Percentiles rank a stretch among this genome's conserved stretches.
These are phyloP conservation scores for Macrotis lagotis DNA, from an alignment of 2,113 vertebrate species.

Conservation along the genomic window DNA sequence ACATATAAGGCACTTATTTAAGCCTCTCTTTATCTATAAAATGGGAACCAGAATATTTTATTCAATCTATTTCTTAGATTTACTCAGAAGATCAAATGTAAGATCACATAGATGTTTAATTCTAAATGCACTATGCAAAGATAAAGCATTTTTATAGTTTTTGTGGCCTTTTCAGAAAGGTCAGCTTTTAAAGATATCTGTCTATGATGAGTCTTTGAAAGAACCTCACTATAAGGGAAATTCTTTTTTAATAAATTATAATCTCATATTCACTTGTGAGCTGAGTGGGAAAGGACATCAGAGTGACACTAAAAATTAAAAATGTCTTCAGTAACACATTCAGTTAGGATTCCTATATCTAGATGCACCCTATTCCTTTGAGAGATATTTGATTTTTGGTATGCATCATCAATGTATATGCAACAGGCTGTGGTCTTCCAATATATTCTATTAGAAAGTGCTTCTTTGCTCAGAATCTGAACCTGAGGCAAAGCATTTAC, in stretches of 20 bases:
- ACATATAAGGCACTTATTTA: background rate
- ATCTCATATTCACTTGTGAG: background rate
- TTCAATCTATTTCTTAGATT: background rate
- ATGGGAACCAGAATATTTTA: background rate
- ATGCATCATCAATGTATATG: background rate
- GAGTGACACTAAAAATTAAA: background rate
- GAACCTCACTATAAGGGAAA: background rate
- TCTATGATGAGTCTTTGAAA: background rate
- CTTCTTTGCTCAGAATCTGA: background rate
- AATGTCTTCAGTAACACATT: background rate
- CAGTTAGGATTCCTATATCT: background rate
- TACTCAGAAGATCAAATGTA: background rate
- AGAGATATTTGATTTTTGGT: background rate
- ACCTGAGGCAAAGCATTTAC: background rate
- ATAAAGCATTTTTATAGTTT: background rate
- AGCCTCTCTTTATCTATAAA: background rate
- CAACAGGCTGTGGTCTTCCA: background rate
- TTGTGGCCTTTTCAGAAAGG: background rate
- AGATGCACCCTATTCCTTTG: background rate
- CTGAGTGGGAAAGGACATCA: background rate
- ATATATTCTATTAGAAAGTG: background rate
- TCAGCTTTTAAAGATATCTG: background rate
- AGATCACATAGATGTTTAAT: background rate
- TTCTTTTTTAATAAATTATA: background rate
- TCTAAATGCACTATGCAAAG: background rate